phyloP scores from a whole-genome alignment of 2,797 vertebrate genomes.

The Rhabdomys pumilio region DNA sequence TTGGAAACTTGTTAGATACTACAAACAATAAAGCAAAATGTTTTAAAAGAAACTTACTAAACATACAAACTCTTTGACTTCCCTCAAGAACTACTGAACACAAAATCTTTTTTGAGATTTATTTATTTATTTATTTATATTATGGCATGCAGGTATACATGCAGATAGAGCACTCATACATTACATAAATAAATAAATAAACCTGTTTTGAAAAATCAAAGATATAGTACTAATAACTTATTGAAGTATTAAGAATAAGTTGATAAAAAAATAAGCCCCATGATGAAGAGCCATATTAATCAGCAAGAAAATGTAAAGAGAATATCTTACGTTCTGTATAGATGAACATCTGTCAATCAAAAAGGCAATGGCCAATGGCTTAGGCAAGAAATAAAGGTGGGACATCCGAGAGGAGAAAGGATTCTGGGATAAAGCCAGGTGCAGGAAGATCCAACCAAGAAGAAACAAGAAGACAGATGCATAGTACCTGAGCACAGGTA shows the following conservation, averaged over 20 bases:
- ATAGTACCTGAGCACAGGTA: background rate
- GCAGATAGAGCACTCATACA: too few relatives aligned
- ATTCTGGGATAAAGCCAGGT: background rate
- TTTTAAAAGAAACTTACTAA: conserved; percentile 37
- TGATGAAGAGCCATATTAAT: conserved; percentile 68
- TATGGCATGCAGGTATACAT: too few relatives aligned
- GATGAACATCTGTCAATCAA: background rate
- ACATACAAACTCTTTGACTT: conserved; percentile 48
- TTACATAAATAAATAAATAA: too few relatives aligned
- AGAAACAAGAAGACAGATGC: background rate
- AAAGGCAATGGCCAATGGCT: background rate
- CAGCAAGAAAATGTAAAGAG: conserved; percentile 11
- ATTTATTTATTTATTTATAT: background rate
- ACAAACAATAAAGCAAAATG: background rate
- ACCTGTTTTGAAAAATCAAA: background rate
- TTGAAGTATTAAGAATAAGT: conserved; percentile 49
- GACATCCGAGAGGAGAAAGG: background rate
- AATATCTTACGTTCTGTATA: background rate
- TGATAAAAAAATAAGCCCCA: background rate
- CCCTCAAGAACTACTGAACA: conserved; percentile 33
- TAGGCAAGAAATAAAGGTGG: background rate
- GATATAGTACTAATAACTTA: conserved; percentile 19
- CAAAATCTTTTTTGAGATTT: background rate
- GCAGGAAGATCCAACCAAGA: background rate
- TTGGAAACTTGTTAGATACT: background rate